Conservation (phyloP, 2,797 vertebrate species). For the Mormyrus proboscirostris region DNA sequence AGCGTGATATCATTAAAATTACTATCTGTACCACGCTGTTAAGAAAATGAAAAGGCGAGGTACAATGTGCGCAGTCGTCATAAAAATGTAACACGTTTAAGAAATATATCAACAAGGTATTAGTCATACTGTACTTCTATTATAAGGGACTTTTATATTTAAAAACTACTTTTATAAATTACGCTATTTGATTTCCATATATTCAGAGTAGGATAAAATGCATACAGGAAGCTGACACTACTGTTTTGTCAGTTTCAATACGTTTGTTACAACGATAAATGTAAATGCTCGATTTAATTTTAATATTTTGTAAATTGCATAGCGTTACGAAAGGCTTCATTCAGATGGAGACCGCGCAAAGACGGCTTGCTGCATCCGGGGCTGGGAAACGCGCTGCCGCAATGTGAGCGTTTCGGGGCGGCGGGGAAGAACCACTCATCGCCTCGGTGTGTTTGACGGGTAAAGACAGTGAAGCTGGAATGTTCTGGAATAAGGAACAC, state of each 20-base stretch:
- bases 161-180: background rate
- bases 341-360: background rate
- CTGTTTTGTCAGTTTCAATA: background rate
- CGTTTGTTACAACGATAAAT: background rate
- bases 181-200: background rate
- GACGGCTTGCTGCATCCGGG: background rate
- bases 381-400: background rate
- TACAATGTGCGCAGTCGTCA: background rate
- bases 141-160: background rate
- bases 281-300: background rate
- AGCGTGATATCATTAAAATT: background rate
- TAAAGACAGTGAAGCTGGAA: background rate
- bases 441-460: background rate
- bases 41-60: background rate
- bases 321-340: background rate
- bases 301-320: background rate
- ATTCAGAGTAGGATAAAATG: background rate
- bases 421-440: background rate
- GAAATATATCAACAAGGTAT: background rate
- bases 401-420: background rate
- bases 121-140: background rate
- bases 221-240: background rate
- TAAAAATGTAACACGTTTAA: background rate
- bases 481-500: background rate
- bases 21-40: background rate